A percentile compares a stretch with the other conserved stretches of the same genome.
Conservation (phyloP, 1,140 invertebrate genomes). For the Gryllus bimaculatus region DNA sequence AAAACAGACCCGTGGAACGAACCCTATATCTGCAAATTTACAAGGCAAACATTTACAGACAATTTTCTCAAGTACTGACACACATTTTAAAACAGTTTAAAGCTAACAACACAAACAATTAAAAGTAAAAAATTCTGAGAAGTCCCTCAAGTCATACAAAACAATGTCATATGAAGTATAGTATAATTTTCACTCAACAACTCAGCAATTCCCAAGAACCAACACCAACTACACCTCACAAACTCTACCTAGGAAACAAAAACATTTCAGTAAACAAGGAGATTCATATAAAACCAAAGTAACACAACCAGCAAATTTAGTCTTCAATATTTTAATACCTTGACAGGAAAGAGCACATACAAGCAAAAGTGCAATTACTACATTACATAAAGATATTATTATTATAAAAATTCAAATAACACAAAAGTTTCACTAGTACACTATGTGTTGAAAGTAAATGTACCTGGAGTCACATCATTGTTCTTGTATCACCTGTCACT, state of each 20-base stretch:
- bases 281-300: background rate
- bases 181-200: background rate
- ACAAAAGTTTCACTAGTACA: background rate
- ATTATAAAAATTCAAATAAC: background rate
- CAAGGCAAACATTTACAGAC: background rate
- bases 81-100: background rate
- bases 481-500: constrained; percentile 4
- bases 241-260: constrained; percentile 12
- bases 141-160: background rate
- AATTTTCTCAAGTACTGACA: background rate
- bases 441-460: background rate
- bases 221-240: background rate
- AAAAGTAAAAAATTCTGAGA: background rate
- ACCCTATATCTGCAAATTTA: constrained; percentile 55
- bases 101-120: background rate
- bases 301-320: background rate
- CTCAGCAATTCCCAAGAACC: background rate
- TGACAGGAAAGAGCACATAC: background rate
- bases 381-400: background rate
- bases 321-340: background rate
- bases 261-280: constrained; percentile 11
- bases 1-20: constrained; percentile 67
- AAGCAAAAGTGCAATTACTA: background rate
- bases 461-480: constrained; percentile 3
- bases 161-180: no score